These are phyloP conservation scores for Drosophila melanica DNA, from an alignment of 1,140 invertebrate genomes.

Conservation along the genomic window DNA sequence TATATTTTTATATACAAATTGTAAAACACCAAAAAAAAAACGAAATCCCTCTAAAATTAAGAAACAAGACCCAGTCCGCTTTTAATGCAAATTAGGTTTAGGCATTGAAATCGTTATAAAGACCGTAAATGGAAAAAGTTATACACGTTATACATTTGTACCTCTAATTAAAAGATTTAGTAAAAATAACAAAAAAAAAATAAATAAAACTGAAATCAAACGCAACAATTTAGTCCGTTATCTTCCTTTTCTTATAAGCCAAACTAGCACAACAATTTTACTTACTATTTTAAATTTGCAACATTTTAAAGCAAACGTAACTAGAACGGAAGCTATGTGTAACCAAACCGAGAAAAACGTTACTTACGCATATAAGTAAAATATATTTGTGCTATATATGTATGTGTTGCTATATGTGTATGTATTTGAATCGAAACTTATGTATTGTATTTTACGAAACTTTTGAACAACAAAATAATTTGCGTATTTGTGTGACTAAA, in stretches of 20 bases:
- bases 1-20: conserved; percentile 1
- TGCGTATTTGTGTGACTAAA: conserved; percentile 46
- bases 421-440: conserved; percentile 31
- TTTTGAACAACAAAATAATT: conserved; percentile 31
- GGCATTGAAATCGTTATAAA: conserved; percentile 26
- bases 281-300: conserved; percentile 14
- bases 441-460: conserved; percentile 48
- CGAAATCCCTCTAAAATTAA: conserved; percentile 29
- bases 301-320: conserved; percentile 40
- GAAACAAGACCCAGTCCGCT: conserved; percentile 50
- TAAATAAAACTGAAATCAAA: conserved; percentile 41
- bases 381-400: conserved; percentile 60
- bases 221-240: conserved; percentile 58
- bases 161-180: conserved; percentile 50
- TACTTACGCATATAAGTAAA: conserved; percentile 49
- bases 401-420: conserved; percentile 79
- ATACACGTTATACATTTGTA: conserved; percentile 69
- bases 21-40: conserved; percentile 36
- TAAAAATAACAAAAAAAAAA: background rate
- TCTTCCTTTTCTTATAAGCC: conserved; percentile 48
- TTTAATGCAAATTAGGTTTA: conserved; percentile 64
- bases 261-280: conserved; percentile 60
- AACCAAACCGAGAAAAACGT: conserved; percentile 20
- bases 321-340: conserved; percentile 30
- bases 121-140: conserved; percentile 51